Conservation (phyloP, 2,113 vertebrate species). For the Eidolon helvum region DNA sequence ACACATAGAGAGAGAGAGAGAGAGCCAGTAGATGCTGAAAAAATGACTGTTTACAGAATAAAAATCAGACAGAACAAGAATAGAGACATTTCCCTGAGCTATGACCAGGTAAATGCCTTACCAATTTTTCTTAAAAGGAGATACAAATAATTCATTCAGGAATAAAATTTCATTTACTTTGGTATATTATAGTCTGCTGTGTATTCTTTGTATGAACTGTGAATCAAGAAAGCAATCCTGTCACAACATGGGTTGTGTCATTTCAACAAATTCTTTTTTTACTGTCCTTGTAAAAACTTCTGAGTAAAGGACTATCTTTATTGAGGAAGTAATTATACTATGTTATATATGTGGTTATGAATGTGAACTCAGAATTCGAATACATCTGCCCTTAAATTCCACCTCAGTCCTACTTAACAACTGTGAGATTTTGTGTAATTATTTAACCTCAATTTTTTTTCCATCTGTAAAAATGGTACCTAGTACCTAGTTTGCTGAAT, state of each 20-base stretch:
- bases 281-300: constrained; percentile 46
- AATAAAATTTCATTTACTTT: constrained; percentile 63
- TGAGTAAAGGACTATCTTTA: not conserved
- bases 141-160: constrained; percentile 36
- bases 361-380: constrained; percentile 36
- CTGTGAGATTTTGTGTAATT: not conserved
- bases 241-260: not conserved
- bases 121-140: constrained; percentile 39
- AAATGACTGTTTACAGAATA: not conserved
- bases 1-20: too few relatives aligned
- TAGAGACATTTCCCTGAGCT: constrained; percentile 24
- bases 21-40: not conserved
- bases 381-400: constrained; percentile 18
- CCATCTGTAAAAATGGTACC: not conserved
- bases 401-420: not conserved
- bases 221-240: constrained; percentile 48
- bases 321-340: not conserved
- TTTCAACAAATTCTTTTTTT: constrained; percentile 56
- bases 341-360: not conserved
- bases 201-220: constrained; percentile 26
- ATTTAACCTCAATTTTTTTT: not conserved
- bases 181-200: not conserved
- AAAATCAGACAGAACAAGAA: constrained; percentile 55
- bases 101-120: constrained; percentile 40
- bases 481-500: not conserved